Evolutionary conservation across 2,888 invertebrate species (phyloP).

Genomic region (Dioctria rufipes): DNA sequence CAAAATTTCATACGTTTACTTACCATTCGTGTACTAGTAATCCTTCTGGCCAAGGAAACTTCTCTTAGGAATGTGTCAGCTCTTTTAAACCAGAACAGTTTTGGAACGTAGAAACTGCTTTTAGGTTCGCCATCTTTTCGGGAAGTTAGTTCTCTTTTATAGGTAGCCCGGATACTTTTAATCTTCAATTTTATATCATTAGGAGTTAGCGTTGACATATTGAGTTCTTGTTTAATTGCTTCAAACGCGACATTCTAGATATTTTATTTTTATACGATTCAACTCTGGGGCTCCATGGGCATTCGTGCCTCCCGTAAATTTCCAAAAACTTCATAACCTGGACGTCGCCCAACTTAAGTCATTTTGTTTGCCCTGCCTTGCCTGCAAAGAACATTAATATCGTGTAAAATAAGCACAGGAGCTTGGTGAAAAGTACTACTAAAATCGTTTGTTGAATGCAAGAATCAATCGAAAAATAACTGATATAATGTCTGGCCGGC

Average conservation of each 20-base stretch:
- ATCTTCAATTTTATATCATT: constrained; percentile 68
- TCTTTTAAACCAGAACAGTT: constrained; percentile 66
- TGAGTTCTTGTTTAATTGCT: constrained; percentile 65
- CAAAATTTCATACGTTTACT: no score
- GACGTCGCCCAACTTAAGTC: constrained; percentile 65
- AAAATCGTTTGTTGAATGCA: background rate
- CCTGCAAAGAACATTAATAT: background rate
- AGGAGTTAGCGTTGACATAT: constrained; percentile 64
- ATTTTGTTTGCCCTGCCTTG: constrained; percentile 56
- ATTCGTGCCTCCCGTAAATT: constrained; percentile 66
- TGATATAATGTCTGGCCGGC: background rate
- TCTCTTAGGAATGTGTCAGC: constrained; percentile 65
- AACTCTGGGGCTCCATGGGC: constrained; percentile 66
- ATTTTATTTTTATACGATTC: constrained; percentile 67
- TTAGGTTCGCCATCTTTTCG: constrained; percentile 60
- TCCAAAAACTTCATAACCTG: constrained; percentile 66
- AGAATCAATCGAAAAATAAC: background rate
- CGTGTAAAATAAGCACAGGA: background rate
- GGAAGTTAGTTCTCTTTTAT: constrained; percentile 67
- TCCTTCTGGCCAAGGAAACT: constrained; percentile 63
- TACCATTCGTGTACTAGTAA: no score
- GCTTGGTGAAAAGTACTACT: no score
- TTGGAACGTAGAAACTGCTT: constrained; percentile 63
- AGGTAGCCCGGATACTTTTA: constrained; percentile 69
- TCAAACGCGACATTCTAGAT: constrained; percentile 65